These are phyloP conservation scores for Ptychoptera albimana DNA, from an alignment of 2,888 invertebrate species.

Conservation along the genomic window DNA sequence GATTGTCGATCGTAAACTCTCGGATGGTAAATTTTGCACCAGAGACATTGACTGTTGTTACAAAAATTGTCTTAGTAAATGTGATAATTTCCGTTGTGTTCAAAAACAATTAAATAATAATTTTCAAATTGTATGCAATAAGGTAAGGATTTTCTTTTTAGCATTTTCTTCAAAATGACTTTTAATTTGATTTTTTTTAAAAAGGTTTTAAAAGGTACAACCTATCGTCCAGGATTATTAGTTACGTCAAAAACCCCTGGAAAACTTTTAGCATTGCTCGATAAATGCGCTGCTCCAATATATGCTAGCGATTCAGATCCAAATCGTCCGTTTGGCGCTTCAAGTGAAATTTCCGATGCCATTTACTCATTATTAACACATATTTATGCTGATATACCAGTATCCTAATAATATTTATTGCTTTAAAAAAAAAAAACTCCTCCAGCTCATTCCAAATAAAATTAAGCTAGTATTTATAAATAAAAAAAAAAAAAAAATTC, in stretches of 20 bases:
- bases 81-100: background rate
- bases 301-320: background rate
- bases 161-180: background rate
- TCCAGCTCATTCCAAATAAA: too few species aligned
- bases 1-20: too few species aligned
- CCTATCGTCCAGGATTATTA: slow-evolving; percentile 1
- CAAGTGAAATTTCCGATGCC: background rate
- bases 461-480: too few species aligned
- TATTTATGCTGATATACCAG: background rate
- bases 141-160: background rate
- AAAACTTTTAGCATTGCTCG: background rate
- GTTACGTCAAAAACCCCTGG: slow-evolving; percentile 1
- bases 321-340: background rate
- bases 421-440: too few species aligned
- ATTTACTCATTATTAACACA: slow-evolving; percentile 1
- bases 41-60: too few species aligned
- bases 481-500: too few species aligned
- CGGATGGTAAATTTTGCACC: too few species aligned
- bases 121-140: slow-evolving; percentile 2
- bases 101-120: slow-evolving; percentile 4
- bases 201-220: background rate
- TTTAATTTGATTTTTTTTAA: background rate
- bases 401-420: too few species aligned
- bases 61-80: too few species aligned
- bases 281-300: background rate